Base-by-base conservation (phyloP, 2,888 invertebrate genomes). In the Mimas tiliae region DNA sequence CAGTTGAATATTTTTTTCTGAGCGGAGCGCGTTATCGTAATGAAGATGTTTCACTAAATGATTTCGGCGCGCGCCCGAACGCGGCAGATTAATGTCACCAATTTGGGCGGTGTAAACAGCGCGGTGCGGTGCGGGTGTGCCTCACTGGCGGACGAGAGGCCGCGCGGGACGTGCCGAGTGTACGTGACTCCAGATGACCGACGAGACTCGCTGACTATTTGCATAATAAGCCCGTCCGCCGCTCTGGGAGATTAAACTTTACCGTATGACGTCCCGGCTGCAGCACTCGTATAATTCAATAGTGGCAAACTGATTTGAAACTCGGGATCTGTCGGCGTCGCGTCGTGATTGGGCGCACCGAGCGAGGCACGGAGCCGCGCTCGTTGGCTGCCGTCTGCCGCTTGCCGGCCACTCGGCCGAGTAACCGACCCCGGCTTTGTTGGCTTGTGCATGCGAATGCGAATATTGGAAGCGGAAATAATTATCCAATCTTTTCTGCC, bases 261-360 rank as follows among this genome's bases (percentile, higher is more conserved):
- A 87, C 82, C 90, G 89, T 90, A 90, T 90, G 90, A 90, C 90
- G 88, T 88, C 85, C 86, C 84, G 84, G 84, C 87, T 87, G 89
- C 86, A 86, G 87, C 87, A 82, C 85, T 85, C 87, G 86, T 90
- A 88, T 91, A 91, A 92, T 91, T 92, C 90, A 92, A 92, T 92
- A 91, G 90, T 87, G 89, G 88, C 88, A 87, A 90, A 90, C 90
- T 91, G 90, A 91, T 89, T 92, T 86, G 83, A 80, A 87, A 88
- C 81, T 90, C 86, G 76, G 82, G 75, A 82, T 80, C 81, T 67
- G 66, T 67, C 68, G 69, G 67, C 50, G 64, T 63, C 72, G 74
- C 72, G 70, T 72, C 79, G 84, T 86, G 91, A 89, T 90, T 89
- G 86, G 86, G 82, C 82, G 84, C 84, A 81, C 80, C 84, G 88